Evolutionary conservation across 35 echinoderm and acorn worm genomes (phyloP), one percentile per base, ranked within the genome.

Genomic region (Ophiothrix spiculata): DNA sequence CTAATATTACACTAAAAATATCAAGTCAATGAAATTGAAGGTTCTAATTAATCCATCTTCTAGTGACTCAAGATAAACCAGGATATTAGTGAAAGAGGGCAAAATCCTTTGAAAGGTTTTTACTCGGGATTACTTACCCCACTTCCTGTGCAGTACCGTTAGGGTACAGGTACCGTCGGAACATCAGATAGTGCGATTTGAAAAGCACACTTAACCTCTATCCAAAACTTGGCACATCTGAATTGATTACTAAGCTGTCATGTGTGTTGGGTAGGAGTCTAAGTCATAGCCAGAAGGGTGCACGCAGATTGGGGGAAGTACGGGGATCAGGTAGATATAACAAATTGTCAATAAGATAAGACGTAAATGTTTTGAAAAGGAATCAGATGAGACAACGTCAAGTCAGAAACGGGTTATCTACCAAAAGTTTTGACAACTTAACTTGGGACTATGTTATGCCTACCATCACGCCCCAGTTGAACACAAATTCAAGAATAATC

Each of bases 241-340:
- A 15, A 49, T 49, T 49, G 19, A 49, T 19, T 19, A 49, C 42
- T 6, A 25, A 25, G 60, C 16, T 28, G 60, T 12, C 23, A 12
- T 28, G 21, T 21, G 3, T 4, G 60, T 28, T 69, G 60, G 17
- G 60, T 69, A n/a, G 60, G 60, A 69, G 23, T 4, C 60, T 69
- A 69, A 28, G 4, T 15, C 25, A 69, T 69, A 69, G 60, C 60
- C 60, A 69, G 60, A 69, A 69, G 60, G 60, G 60, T n/a, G 60
- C 60, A 69, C 25, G 45, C 45, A 54, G 45, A 54, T 54, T 54
- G 45, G 45, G 21, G 60, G 60, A 69, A 69, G 29, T 69, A 69
- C 29, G 60, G 60, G 60, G 60, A 69, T 69, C 60, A 69, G 60
- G 60, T 69, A 69, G 60, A 69, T 69, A 69, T 69, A 69, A 69